A percentile compares a stretch with the other conserved stretches of the same genome.
Evolutionary conservation across 1,140 invertebrate genomes (phyloP).

Genomic region (Agrypnia vestita): DNA sequence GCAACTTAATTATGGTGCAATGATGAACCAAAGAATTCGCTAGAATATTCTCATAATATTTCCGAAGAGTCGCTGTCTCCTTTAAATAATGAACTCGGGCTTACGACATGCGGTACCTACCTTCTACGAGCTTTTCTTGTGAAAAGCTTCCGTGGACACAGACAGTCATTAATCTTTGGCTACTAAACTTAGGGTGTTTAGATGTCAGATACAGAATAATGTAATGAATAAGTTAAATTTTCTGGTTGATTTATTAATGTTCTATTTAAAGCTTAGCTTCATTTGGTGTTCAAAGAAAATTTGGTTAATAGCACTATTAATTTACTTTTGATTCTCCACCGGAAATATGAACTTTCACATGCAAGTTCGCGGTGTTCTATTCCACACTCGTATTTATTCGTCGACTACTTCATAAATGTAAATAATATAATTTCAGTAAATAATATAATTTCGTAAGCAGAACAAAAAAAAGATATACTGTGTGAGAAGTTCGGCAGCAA

Average conservation of each 20-base stretch:
- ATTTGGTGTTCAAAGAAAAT: neutral
- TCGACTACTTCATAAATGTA: too few relatives aligned
- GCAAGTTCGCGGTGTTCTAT: too few relatives aligned
- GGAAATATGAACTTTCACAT: too few relatives aligned
- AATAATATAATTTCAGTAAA: too few relatives aligned
- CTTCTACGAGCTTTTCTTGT: slow-evolving; percentile 13
- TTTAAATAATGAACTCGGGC: slow-evolving; percentile 6
- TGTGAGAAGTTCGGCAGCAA: too few relatives aligned
- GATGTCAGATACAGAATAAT: slow-evolving; percentile 24
- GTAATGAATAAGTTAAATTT: slow-evolving; percentile 25
- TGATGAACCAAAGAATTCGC: slow-evolving; percentile 1
- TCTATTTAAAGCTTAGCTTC: neutral
- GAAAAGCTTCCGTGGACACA: slow-evolving; percentile 32
- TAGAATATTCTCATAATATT: neutral
- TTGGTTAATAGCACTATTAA: neutral
- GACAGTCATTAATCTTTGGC: slow-evolving; percentile 32
- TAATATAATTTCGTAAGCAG: too few relatives aligned
- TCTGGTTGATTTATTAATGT: slow-evolving; percentile 23
- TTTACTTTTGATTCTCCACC: too few relatives aligned
- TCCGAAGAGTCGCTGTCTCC: slow-evolving; percentile 10
- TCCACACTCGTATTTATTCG: too few relatives aligned
- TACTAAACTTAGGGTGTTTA: neutral
- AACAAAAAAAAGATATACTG: too few relatives aligned
- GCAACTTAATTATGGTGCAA: slow-evolving; percentile 8
- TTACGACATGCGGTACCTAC: slow-evolving; percentile 9